Conservation (phyloP, 2,113 vertebrate species). For the Riparia riparia region DNA sequence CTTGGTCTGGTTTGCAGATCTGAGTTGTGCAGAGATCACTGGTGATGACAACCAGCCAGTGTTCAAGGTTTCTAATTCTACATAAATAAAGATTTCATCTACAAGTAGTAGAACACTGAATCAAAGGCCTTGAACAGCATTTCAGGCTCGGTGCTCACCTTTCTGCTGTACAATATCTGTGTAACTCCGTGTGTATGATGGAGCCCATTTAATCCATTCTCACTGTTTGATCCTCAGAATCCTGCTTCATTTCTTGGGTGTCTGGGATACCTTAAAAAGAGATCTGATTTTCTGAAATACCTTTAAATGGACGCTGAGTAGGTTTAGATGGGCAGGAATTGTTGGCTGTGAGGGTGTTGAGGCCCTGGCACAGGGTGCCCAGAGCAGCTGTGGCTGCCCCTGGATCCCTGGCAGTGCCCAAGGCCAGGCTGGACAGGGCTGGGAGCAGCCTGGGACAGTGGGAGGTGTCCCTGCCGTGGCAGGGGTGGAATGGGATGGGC, state of each 20-base stretch:
- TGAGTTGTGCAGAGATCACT: not conserved
- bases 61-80: not conserved
- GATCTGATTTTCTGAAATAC: not conserved
- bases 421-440: not conserved
- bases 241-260: not conserved
- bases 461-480: not conserved
- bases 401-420: not conserved
- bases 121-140: not conserved
- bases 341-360: accelerated
- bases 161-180: not conserved
- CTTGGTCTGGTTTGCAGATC: not conserved
- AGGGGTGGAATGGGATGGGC: accelerated
- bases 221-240: not conserved
- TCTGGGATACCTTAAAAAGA: not conserved
- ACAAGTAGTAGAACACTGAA: not conserved
- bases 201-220: not conserved
- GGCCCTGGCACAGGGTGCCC: not conserved
- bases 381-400: not conserved
- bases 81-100: not conserved
- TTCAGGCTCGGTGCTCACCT: not conserved
- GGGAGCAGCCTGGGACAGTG: not conserved
- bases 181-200: not conserved
- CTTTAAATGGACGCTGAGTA: not conserved
- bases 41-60: not conserved
- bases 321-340: not conserved